Base-by-base conservation (phyloP, 2,797 vertebrate species). In the Notoglanidium macrostoma region DNA sequence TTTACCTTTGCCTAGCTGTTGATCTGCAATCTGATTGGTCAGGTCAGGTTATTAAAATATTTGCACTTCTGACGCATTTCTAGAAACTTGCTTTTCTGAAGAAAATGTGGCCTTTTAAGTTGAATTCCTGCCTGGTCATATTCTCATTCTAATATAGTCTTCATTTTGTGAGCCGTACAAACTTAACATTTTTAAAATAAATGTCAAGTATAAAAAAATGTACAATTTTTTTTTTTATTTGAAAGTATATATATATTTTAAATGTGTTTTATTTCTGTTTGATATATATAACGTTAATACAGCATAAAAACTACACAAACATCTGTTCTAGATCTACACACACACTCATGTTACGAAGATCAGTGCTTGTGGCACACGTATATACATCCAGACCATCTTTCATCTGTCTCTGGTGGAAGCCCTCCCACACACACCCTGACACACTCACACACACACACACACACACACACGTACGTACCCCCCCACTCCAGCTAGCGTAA, bases 401-500 rank as follows among this genome's bases (percentile, higher is more conserved):
- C 35, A 79, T 59, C 54, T 59, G 19, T 57, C 32, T 59, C 32
- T 59, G 54, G 10, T 1, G 8, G 29, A 55, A 35, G 21, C n/a
- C 29, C 51, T 15, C n/a, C 1, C 17, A 3, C 6, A 23, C 14
- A 5, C 49, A 14, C 74, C 3, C 49, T 8, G 17, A 23, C 51
- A 29, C 76, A 2, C n/a, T 21, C 51, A 21, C 76, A 9, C 76
- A n/a, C 5, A n/a, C 3, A 17, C 74, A 82, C 21, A 76, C 85
- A 72, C 90, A 81, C 84, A 80, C 88, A 74, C 63, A 84, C 74
- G 84, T 83, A 55, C 81, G 35, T 35, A 57, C 51, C 32, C 67
- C 49, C 76, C 80, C 92, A 87, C 89, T 84, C 86, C 84, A 89
- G 84, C 73, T 46, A 90, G 93, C 92, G 97, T 98, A 99, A 98